Conservation (phyloP, 2,888 invertebrate species). For the Cheilosia pagana region DNA sequence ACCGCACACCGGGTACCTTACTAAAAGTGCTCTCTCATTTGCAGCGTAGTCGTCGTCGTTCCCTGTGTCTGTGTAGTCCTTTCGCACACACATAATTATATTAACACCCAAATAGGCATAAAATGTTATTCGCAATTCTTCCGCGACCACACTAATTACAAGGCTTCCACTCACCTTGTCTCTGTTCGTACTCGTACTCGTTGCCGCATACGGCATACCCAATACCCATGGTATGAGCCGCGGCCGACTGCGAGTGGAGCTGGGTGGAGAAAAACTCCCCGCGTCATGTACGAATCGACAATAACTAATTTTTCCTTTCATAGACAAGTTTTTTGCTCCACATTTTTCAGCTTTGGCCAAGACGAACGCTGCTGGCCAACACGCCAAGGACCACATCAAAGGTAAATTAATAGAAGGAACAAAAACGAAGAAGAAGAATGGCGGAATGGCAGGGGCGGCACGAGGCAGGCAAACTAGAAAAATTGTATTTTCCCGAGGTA, state of each 20-base stretch:
- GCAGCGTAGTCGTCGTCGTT: not conserved
- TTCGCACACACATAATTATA: conserved; percentile 67
- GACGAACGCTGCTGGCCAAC: conserved; percentile 61
- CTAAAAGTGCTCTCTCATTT: conserved; percentile 68
- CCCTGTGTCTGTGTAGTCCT: conserved; percentile 10
- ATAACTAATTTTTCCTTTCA: conserved; percentile 76
- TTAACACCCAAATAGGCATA: conserved; percentile 75
- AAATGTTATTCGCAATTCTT: conserved; percentile 70
- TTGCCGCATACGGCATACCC: too few species aligned
- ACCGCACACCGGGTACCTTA: conserved; percentile 48
- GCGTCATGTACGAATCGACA: conserved; percentile 75
- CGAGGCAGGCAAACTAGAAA: conserved; percentile 52
- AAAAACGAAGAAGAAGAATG: conserved; percentile 42
- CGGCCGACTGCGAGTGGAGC: not conserved
- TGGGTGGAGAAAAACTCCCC: conserved; percentile 59
- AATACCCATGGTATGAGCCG: not conserved
- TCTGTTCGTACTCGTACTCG: conserved; percentile 29
- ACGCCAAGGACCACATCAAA: conserved; percentile 70
- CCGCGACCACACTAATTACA: conserved; percentile 74
- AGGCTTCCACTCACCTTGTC: conserved; percentile 55
- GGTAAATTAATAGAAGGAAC: conserved; percentile 70
- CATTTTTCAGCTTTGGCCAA: conserved; percentile 57
- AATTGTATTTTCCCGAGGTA: conserved; percentile 69
- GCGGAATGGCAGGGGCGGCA: not conserved
- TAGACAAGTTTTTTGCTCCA: conserved; percentile 75